phyloP scores from a whole-genome alignment of 2,113 vertebrate genomes.

The Mustela nigripes region DNA sequence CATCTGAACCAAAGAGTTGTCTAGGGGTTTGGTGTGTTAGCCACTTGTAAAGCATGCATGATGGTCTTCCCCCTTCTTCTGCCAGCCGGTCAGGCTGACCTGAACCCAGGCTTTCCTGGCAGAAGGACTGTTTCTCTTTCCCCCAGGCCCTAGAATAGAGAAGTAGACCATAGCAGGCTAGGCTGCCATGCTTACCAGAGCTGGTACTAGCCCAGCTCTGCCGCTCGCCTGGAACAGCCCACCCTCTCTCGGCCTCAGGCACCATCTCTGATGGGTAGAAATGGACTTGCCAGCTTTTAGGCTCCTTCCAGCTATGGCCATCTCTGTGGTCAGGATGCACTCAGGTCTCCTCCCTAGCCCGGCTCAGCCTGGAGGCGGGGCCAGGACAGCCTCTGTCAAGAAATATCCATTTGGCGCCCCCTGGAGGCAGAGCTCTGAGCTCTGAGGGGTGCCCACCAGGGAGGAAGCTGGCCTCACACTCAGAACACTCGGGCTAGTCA shows the following conservation, averaged over 20 bases:
- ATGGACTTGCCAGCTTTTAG: not conserved
- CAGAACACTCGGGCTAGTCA: too few relatives aligned
- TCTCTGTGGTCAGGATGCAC: not conserved
- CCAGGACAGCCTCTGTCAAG: not conserved
- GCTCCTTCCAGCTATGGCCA: not conserved
- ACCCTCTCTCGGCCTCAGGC: not conserved
- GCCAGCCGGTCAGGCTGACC: not conserved
- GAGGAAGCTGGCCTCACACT: not conserved
- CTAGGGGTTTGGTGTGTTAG: not conserved
- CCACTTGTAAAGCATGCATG: not conserved
- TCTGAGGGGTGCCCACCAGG: not conserved
- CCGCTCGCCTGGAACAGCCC: not conserved
- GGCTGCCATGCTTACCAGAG: not conserved
- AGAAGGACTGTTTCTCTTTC: not conserved
- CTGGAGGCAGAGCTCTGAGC: slow-evolving; percentile 56
- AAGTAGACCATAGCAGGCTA: not conserved
- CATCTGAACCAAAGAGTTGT: slow-evolving; percentile 19
- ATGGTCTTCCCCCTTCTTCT: not conserved
- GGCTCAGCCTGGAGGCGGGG: not conserved
- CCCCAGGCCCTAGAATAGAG: not conserved
- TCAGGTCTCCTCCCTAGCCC: not conserved
- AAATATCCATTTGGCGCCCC: slow-evolving; percentile 70
- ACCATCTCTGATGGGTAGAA: not conserved
- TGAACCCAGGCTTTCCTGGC: not conserved
- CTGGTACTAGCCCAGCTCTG: not conserved